Evolutionary conservation across 2,797 vertebrate genomes (phyloP).

Genomic region (Rachycentron canadum): DNA sequence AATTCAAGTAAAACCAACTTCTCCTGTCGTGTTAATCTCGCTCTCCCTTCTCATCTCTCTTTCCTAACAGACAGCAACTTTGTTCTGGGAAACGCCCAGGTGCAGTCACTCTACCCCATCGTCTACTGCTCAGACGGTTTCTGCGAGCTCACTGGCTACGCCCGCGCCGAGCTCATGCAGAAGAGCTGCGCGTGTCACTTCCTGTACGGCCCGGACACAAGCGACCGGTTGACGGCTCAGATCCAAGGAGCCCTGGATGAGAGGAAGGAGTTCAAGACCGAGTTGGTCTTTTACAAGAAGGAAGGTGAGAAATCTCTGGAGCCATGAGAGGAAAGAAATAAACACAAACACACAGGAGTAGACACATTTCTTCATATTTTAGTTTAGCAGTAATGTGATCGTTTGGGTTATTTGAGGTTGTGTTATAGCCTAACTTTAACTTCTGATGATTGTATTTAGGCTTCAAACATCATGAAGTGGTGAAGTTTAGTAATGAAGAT

Average conservation of each 20-base stretch:
- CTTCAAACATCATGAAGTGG: too few relatives aligned
- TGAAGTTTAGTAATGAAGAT: too few relatives aligned
- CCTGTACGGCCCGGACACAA: constrained; percentile 85
- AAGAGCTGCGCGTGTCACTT: constrained; percentile 87
- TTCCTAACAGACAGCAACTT: constrained; percentile 86
- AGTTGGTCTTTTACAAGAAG: constrained; percentile 87
- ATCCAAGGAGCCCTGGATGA: constrained; percentile 86
- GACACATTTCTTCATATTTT: too few relatives aligned
- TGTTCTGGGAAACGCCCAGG: constrained; percentile 87
- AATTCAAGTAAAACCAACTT: background rate
- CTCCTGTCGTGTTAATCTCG: background rate
- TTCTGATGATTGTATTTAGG: too few relatives aligned
- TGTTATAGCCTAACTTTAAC: too few relatives aligned
- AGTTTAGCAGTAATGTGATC: too few relatives aligned
- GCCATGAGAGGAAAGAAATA: too few relatives aligned
- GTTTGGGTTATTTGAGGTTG: too few relatives aligned
- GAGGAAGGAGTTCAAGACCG: constrained; percentile 85
- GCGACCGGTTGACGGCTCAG: constrained; percentile 79
- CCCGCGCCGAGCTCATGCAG: constrained; percentile 87
- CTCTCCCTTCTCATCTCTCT: constrained; percentile 15
- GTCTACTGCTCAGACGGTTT: constrained; percentile 88
- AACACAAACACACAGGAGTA: too few relatives aligned
- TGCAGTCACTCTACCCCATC: constrained; percentile 86
- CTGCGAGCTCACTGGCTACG: constrained; percentile 87
- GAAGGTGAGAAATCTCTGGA: constrained; percentile 79